These are phyloP conservation scores for Vulpes vulpes DNA, from an alignment of 2,113 vertebrate species.

Conservation along the genomic window DNA sequence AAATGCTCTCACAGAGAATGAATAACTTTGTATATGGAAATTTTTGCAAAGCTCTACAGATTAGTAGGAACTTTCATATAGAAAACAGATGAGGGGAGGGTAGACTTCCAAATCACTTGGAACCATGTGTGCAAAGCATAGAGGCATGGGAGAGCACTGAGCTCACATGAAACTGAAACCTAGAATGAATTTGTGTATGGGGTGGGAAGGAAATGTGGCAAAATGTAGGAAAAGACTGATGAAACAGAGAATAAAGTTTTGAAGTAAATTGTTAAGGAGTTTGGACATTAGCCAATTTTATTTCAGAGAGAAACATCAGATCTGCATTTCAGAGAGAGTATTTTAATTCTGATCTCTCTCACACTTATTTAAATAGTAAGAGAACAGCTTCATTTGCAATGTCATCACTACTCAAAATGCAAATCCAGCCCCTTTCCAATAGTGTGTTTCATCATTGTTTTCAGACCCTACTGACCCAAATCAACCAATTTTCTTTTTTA, in stretches of 20 bases:
- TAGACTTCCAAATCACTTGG: background rate
- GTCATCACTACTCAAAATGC: background rate
- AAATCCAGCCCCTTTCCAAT: slow-evolving; percentile 23
- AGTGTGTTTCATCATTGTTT: background rate
- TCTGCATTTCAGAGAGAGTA: slow-evolving; percentile 31
- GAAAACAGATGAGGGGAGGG: background rate
- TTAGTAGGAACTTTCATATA: background rate
- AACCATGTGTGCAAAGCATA: background rate
- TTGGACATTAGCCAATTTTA: slow-evolving; percentile 15
- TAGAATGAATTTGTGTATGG: background rate
- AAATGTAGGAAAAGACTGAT: background rate
- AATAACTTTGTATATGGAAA: background rate
- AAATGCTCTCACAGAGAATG: background rate
- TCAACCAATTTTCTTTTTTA: background rate
- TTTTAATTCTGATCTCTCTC: slow-evolving; percentile 4
- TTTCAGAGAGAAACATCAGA: background rate
- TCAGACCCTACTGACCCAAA: background rate
- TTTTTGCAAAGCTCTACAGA: slow-evolving; percentile 42
- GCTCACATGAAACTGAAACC: background rate
- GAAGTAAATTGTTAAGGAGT: background rate
- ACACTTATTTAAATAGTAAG: background rate
- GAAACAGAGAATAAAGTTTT: background rate
- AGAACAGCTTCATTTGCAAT: background rate
- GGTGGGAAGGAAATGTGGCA: background rate
- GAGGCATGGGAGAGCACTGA: background rate